Conservation (phyloP, 1,140 invertebrate species). For the Zaprionus capensis region DNA sequence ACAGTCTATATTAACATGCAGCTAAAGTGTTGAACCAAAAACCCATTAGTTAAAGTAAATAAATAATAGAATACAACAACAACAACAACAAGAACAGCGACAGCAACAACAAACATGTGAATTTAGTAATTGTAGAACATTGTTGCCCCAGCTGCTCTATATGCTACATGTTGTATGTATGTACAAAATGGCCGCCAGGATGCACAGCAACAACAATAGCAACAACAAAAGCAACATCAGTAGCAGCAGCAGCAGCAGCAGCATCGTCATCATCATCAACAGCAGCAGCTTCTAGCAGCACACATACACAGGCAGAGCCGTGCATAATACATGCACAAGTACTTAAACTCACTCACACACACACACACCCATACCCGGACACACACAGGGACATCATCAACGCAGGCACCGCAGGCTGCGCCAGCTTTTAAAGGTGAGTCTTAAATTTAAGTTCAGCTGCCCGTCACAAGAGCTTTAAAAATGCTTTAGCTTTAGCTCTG, state of each 20-base stretch:
- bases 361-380: conserved; percentile 24
- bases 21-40: conserved; percentile 60
- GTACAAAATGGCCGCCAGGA: conserved; percentile 78
- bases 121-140: conserved; percentile 37
- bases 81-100: conserved; percentile 16
- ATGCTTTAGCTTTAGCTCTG: conserved; percentile 50
- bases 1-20: conserved; percentile 48
- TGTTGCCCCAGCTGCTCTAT: conserved; percentile 47
- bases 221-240: conserved; percentile 41
- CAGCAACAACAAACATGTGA: conserved; percentile 58
- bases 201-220: conserved; percentile 43
- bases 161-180: conserved; percentile 30
- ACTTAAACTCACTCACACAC: conserved; percentile 26
- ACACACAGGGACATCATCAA: conserved; percentile 25
- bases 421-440: conserved; percentile 71
- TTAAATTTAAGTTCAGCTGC: conserved; percentile 62
- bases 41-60: conserved; percentile 40
- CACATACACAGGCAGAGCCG: conserved; percentile 20
- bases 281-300: conserved; percentile 3
- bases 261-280: background rate
- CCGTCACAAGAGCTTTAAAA: conserved; percentile 41
- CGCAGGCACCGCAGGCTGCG: conserved; percentile 13
- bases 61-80: conserved; percentile 33
- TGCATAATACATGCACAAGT: conserved; percentile 7
- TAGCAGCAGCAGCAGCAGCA: conserved; percentile 25